Evolutionary conservation across 2,888 invertebrate species (phyloP).

Genomic region (Hyalella azteca): DNA sequence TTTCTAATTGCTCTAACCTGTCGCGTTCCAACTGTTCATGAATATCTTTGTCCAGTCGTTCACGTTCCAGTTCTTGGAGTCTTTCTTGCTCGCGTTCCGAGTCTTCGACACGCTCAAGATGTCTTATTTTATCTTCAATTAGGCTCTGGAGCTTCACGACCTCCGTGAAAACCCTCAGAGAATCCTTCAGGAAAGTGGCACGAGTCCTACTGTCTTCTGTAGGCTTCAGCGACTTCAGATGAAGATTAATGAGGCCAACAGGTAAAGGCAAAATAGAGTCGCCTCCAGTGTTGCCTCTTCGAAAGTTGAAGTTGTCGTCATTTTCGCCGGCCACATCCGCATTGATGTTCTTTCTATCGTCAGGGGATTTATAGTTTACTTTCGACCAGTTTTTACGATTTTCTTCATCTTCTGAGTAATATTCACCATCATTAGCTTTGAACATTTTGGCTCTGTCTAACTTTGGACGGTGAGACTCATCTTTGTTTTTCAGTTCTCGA

Average conservation of each 20-base stretch:
- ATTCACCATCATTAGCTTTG: too few relatives aligned
- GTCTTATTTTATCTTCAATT: background rate
- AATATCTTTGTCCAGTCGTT: background rate
- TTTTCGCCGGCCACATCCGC: too few relatives aligned
- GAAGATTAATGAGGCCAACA: conserved; percentile 18
- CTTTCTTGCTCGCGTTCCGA: background rate
- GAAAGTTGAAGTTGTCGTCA: too few relatives aligned
- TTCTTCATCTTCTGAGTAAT: too few relatives aligned
- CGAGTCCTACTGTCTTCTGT: background rate
- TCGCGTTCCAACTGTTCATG: background rate
- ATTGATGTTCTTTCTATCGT: too few relatives aligned
- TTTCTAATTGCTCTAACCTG: background rate
- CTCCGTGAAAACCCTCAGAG: background rate
- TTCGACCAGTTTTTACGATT: too few relatives aligned
- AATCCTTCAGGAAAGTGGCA: background rate
- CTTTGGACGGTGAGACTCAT: too few relatives aligned
- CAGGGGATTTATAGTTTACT: too few relatives aligned
- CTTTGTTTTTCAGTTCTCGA: too few relatives aligned
- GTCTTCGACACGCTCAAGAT: background rate
- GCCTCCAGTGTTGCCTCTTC: too few relatives aligned
- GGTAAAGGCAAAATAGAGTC: background rate
- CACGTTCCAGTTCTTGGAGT: background rate
- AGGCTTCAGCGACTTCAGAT: conserved; percentile 7
- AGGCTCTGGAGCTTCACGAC: background rate
- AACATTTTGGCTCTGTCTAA: too few relatives aligned